Base-by-base conservation (phyloP, 1,140 invertebrate genomes). In the Ganaspis sp. region DNA sequence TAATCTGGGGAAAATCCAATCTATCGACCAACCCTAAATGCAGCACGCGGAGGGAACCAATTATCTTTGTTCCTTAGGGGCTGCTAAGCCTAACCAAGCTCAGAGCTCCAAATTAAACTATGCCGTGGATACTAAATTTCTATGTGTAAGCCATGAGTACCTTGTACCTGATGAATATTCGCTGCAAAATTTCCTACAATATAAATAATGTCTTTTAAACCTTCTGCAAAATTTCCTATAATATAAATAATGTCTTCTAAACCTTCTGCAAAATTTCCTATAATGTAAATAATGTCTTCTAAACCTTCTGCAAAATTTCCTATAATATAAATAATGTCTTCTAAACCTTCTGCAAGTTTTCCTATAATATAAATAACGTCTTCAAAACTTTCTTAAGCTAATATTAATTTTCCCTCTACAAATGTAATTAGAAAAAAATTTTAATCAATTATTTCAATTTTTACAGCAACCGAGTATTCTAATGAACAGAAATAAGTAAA, bases 41-140 rank as follows among this genome's bases (percentile, higher is more conserved):
- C 54, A 64, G 21, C 54, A 64, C 54, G 23, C 54, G 21, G 54
- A 64, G 54, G 54, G 54, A 64, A 64, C 54, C 54, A 64, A 64
- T 64, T 64, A 64, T 64, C 54, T 64, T 64, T 11, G 58, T 64
- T 64, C 58, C 58, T 64, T 29, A 29, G 58, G 58, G 58, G 23
- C 23, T 64, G 23, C 58, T 64, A 29, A 34, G 58, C 58, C 58
- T 64, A 64, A 64, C 58, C 58, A 64, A n/a, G 21, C 58, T 64
- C 29, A 12, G 21, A 64, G 21, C 54, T 23, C 21, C 23, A 64
- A 29, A 64, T 64, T 64, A 64, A 64, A 64, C 54, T 64, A 29
- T 64, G 11, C 2, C 23, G 19, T 23, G 23, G 21, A 64, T 64
- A 58, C 23, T 64, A 64, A 64, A 64, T 64, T 64, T 64, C 54